A percentile compares a stretch with the other conserved stretches of the same genome.
These are phyloP conservation scores for Trichoplusia ni DNA, from an alignment of 1,140 invertebrate genomes.

Conservation along the genomic window DNA sequence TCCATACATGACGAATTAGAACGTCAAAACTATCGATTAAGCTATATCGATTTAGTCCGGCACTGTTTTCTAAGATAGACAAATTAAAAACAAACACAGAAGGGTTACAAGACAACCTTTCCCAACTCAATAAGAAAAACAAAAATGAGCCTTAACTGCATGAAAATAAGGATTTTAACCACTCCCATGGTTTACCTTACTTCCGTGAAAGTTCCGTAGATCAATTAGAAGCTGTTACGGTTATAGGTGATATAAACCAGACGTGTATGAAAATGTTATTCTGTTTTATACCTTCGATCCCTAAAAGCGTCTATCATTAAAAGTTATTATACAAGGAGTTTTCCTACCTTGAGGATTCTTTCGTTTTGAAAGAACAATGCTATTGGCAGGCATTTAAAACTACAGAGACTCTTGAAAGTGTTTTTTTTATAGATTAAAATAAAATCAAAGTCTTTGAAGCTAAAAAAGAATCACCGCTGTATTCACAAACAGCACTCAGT, in stretches of 20 bases:
- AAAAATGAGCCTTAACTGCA: background rate
- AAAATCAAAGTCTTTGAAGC: too few relatives aligned
- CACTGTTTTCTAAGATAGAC: background rate
- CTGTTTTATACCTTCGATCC: too few relatives aligned
- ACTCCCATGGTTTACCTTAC: background rate
- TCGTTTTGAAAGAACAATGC: too few relatives aligned
- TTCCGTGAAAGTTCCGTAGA: slow-evolving; percentile 6
- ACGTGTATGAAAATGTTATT: background rate
- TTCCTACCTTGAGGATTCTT: too few relatives aligned
- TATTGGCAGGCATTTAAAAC: too few relatives aligned
- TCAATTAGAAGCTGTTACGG: background rate
- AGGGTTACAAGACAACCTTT: background rate
- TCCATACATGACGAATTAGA: background rate
- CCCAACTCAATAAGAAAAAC: background rate
- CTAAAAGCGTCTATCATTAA: too few relatives aligned
- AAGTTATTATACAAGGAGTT: too few relatives aligned
- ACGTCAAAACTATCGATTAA: background rate
- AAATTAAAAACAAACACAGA: slow-evolving; percentile 26
- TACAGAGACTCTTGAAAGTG: too few relatives aligned
- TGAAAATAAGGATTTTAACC: background rate
- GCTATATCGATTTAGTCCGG: background rate
- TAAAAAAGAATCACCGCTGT: too few relatives aligned
- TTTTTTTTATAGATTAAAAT: too few relatives aligned
- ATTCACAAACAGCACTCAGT: too few relatives aligned
- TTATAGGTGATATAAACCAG: slow-evolving; percentile 14